Evolutionary conservation across 2,888 invertebrate species (phyloP).

Genomic region (Sthenelais limicola): DNA sequence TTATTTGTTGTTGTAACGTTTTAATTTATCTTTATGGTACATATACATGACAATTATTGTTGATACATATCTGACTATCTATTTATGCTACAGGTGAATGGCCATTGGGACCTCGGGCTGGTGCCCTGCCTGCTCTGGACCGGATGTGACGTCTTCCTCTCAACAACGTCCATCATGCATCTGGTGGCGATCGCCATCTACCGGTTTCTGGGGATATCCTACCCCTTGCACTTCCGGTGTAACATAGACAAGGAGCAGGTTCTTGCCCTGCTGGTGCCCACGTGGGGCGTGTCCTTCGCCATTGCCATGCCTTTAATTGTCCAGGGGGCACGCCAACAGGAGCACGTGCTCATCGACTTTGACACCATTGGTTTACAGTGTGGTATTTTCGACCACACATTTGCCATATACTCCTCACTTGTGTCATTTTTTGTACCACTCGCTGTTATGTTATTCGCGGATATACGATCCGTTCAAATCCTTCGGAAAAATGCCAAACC

Average conservation of each 20-base stretch:
- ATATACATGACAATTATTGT: too few relatives aligned
- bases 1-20: too few relatives aligned
- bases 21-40: too few relatives aligned
- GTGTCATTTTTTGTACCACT: constrained; percentile 55
- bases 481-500: constrained; percentile 37
- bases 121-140: constrained; percentile 52
- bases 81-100: constrained; percentile 52
- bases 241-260: constrained; percentile 46
- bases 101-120: constrained; percentile 52
- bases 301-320: constrained; percentile 52
- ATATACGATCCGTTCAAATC: constrained; percentile 52
- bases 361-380: constrained; percentile 43
- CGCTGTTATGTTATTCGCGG: constrained; percentile 52
- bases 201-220: constrained; percentile 51
- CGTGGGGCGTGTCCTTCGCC: constrained; percentile 51
- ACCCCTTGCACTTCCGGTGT: constrained; percentile 50
- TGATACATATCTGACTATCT: too few relatives aligned
- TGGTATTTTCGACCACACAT: constrained; percentile 54
- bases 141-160: constrained; percentile 54
- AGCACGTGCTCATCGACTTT: constrained; percentile 46
- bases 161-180: constrained; percentile 55
- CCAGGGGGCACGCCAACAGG: constrained; percentile 46
- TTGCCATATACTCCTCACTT: constrained; percentile 53
- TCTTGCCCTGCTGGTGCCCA: constrained; percentile 48
- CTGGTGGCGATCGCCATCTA: constrained; percentile 54